Evolutionary conservation across 1,140 invertebrate species (phyloP).

Genomic region (Halictus rubicundus): DNA sequence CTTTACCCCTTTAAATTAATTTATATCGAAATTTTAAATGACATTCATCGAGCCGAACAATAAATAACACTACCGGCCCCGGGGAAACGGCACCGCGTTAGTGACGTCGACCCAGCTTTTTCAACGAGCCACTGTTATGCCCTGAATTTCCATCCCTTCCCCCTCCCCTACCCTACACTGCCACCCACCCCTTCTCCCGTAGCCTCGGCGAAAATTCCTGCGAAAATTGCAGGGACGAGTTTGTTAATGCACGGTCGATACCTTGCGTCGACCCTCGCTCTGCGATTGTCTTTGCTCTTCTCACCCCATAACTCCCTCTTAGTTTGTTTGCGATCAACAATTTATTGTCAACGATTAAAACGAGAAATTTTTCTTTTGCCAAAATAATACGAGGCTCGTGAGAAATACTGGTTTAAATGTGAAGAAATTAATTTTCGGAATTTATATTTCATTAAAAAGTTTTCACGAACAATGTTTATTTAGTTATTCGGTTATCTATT

Average conservation of each 20-base stretch:
- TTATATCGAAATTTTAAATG: constrained; percentile 79
- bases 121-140: constrained; percentile 9
- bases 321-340: neutral
- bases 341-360: neutral
- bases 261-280: neutral
- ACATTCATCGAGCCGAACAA: constrained; percentile 73
- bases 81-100: constrained; percentile 20
- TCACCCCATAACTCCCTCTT: neutral
- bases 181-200: too few relatives aligned
- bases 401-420: too few relatives aligned
- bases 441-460: too few relatives aligned
- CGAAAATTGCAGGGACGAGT: constrained; percentile 34
- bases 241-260: neutral
- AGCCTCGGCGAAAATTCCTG: constrained; percentile 13
- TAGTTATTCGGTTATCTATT: too few relatives aligned
- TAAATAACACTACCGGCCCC: constrained; percentile 69
- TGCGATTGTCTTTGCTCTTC: neutral
- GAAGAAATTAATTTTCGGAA: too few relatives aligned
- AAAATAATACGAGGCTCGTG: too few relatives aligned
- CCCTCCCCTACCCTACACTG: too few relatives aligned
- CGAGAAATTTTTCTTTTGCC: too few relatives aligned
- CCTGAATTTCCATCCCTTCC: constrained; percentile 21
- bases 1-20: constrained; percentile 77
- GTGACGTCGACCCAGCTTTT: constrained; percentile 15
- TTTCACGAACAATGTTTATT: too few relatives aligned